Conservation (phyloP, 2,113 vertebrate genomes). For the Actenoides lindsayi region DNA sequence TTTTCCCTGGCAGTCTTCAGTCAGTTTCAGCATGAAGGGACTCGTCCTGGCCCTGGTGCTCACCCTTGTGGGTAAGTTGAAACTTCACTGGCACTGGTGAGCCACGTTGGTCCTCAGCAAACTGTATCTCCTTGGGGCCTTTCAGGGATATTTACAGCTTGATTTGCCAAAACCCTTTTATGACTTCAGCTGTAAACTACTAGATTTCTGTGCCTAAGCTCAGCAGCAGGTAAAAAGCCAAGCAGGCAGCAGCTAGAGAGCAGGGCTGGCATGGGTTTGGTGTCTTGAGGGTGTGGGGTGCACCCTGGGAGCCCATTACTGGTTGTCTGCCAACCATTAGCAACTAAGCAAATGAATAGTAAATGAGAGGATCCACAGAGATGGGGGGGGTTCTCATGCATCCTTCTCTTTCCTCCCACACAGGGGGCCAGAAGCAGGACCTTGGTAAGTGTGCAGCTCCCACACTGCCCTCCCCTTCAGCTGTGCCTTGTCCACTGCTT, state of each 20-base stretch:
- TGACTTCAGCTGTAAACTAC: neutral
- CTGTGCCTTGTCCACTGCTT: neutral
- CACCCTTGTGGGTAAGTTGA: conserved; percentile 46
- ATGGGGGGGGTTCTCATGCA: accelerated
- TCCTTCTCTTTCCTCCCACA: neutral
- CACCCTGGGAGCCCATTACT: neutral
- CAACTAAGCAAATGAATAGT: neutral
- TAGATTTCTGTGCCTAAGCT: neutral
- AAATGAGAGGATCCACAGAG: neutral
- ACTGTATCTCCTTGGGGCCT: neutral
- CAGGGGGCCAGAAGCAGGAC: conserved; percentile 57
- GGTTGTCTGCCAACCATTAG: neutral
- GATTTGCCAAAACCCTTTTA: neutral
- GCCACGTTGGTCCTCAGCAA: neutral
- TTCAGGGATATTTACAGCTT: neutral
- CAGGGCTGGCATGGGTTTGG: accelerated
- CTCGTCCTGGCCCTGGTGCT: conserved; percentile 74
- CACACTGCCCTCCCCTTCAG: neutral
- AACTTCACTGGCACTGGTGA: neutral
- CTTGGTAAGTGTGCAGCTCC: conserved; percentile 5
- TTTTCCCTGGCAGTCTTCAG: neutral
- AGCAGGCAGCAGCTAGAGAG: neutral
- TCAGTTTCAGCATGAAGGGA: conserved; percentile 78
- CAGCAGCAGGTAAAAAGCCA: neutral
- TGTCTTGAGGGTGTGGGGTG: neutral